Evolutionary conservation across 2,113 vertebrate genomes (phyloP), one percentile per base, ranked within the genome.

Genomic region (Chionis minor): DNA sequence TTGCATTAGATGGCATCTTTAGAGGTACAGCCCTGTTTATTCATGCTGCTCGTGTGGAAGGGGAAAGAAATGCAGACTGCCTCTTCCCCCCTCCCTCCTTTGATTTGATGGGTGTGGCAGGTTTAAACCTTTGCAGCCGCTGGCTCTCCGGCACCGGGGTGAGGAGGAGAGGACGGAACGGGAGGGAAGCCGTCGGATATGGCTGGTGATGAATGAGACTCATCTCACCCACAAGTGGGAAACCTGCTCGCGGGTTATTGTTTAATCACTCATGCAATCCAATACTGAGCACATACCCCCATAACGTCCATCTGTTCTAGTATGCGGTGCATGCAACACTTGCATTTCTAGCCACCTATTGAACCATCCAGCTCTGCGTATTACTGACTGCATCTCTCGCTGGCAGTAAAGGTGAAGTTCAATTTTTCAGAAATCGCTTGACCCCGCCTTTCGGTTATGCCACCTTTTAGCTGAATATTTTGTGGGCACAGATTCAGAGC

Each of bases 31-130:
- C 86, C 67, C 85, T 92, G 88, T 97, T 97, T 97, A 96, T 97
- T 97, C 96, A 96, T 96, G 96, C 95, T 19, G 95, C 97, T 98
- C 97, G 44, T 96, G 98, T 97, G 97, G 97, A 98, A 97, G 96
- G 93, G 97, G 97, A 96, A 98, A 98, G 98, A 98, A 98, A 97
- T 82, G 97, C 98, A 98, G 93, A 92, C 96, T 93, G 96, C 93
- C 90, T 96, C 92, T 95, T 75, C 91, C 93, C 96, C 97, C 97
- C 98, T 91, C 18, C 92, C 97, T 95, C 70, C 90, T 96, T 98
- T 95, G 96, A 95, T 97, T 98, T 89, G 93, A 95, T 98, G 98
- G 98, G 98, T 98, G 98, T 98, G 98, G 98, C 98, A 98, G 96
- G 97, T 98, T 97, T 91, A 97, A 97, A 98, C 97, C 97, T 98